Base-by-base conservation (phyloP, 35 echinoderm and acorn worm species). In the Strongylocentrotus purpuratus region DNA sequence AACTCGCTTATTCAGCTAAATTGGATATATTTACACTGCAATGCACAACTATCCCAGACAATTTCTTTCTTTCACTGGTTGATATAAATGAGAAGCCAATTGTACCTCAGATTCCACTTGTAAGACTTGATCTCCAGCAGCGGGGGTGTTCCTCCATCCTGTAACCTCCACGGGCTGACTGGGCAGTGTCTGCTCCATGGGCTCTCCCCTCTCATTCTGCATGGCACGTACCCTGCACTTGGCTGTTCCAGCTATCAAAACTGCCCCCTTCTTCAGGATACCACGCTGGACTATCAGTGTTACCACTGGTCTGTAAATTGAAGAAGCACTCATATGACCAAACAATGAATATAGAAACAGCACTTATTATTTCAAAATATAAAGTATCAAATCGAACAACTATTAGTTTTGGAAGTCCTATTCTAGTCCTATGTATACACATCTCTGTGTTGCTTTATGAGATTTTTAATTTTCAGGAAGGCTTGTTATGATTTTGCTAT, bases 241-340 rank as follows among this genome's bases (percentile, higher is more conserved):
- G n/a, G 94, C 96, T 14, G 93, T 96, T 7, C 98, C 98, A 94
- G 97, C 96, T 17, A 99, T 96, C 0, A 99, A 88, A 12, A 97
- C 94, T 8, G 94, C 95, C 58, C 98, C 98, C 60, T 88, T 95
- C 88, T 99, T 95, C 28, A 99, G 92, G 17, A 94, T 97, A 33
- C 98, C 98, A 85, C 98, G 96, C 91, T 99, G 97, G 45, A 99
- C 94, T 46, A 99, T 94, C 25, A 95, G 89, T 70, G 98, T 99
- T 59, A 95, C 96, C 94, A 98, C 94, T 47, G 95, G 90, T 25
- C 98, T 98, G 92, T 28, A 86, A 91, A 55, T 33, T 95, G 45
- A 85, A 94, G 86, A 92, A 17, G 46, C 0, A 60, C 59, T 14
- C 87, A 94, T 11, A 94, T 8, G 45, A 94, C 9, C 9, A 22